These are phyloP conservation scores for Engraulis encrasicolus DNA, from an alignment of 2,113 vertebrate species.

Conservation along the genomic window DNA sequence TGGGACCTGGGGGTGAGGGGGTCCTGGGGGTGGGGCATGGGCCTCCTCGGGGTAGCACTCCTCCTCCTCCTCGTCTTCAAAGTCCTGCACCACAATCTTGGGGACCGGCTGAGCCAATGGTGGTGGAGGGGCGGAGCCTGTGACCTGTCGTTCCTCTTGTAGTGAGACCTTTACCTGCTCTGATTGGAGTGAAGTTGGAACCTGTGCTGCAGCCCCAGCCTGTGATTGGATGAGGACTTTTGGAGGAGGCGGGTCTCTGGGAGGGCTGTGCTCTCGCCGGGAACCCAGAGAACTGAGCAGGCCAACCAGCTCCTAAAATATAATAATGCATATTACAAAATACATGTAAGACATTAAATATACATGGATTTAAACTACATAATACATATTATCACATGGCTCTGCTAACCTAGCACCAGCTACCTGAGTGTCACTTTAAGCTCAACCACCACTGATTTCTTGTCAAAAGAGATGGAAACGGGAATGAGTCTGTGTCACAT, in stretches of 20 bases:
- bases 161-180: neutral
- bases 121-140: neutral
- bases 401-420: too few species aligned
- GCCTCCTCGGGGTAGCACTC: conserved; percentile 34
- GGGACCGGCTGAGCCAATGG: conserved; percentile 52
- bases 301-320: conserved; percentile 71
- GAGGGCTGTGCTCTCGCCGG: conserved; percentile 69
- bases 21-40: neutral
- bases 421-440: too few species aligned
- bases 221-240: conserved; percentile 66
- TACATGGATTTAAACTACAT: neutral
- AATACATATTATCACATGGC: neutral
- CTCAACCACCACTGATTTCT: too few species aligned
- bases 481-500: too few species aligned
- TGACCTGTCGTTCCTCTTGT: neutral
- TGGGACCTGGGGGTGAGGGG: conserved; percentile 1
- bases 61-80: conserved; percentile 53
- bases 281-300: conserved; percentile 76
- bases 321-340: neutral
- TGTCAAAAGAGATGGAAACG: too few species aligned
- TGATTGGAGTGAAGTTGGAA: conserved; percentile 8
- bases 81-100: conserved; percentile 69
- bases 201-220: conserved; percentile 34
- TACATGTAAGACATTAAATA: neutral
- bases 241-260: conserved; percentile 59